Evolutionary conservation across 2,113 vertebrate species (phyloP), one percentile per base, ranked within the genome.

Genomic region (Casuarius casuarius): DNA sequence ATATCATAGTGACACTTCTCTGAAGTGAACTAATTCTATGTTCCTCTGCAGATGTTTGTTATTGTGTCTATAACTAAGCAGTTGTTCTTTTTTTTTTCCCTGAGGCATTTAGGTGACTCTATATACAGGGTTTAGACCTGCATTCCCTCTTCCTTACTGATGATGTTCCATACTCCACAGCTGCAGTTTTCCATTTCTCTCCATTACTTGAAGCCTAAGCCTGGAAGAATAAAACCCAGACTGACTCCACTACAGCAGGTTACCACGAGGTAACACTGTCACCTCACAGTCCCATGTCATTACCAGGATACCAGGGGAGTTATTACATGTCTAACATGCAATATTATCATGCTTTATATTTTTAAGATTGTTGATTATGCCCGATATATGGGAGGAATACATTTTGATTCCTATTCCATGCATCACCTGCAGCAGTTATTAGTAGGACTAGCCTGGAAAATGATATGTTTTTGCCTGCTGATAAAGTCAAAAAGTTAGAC

Each of bases 1-100:
- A 58, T 63, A 85, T 48, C 0, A 0, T 44, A 94, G 44, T 46
- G 75, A 71, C 77, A 84, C 44, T 73, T 84, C 56, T 92, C 90
- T 22, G 2, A 82, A 85, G 35, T 26, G 80, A 81, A 80, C 59
- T 65, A 80, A 94, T 87, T 92, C 79, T 82, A 46, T 54, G 75
- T 74, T 91, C 77, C 65, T 74, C 66, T 95, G 77, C 67, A 96
- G 91, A 88, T 92, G 74, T 81, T 79, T 83, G 77, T 54, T 95
- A 71, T 61, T 86, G 62, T 94, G 66, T 20, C 90, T 87, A 66
- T 89, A 95, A 96, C 84, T 82, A 92, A 94, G 81, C 75, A 92
- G 68, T 67, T 84, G 68, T 66, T 94, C 76, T 77, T 42, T 9
- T 22, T 4, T 4, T 29, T 19, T 40, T 5, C 42, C 2, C 5